Conservation (phyloP, 2,113 vertebrate species). For the Lucifuga dentata region DNA sequence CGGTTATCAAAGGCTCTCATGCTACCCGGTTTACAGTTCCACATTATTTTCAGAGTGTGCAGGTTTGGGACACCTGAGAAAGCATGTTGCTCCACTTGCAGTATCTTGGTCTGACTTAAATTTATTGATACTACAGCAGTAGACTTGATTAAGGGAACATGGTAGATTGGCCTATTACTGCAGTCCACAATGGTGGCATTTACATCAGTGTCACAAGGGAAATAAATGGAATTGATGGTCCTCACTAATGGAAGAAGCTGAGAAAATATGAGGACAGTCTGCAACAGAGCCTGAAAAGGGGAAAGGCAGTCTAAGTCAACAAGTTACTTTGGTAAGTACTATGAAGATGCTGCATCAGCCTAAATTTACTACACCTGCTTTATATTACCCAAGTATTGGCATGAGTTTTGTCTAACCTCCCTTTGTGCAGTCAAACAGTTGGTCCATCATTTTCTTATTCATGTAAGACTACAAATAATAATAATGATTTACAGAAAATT, state of each 20-base stretch:
- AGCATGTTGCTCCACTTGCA: constrained; percentile 31
- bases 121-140: constrained; percentile 64
- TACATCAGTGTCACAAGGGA: constrained; percentile 79
- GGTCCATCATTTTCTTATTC: too few species aligned
- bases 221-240: constrained; percentile 70
- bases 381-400: too few species aligned
- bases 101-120: constrained; percentile 75
- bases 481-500: neutral
- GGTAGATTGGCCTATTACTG: constrained; percentile 57
- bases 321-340: too few species aligned
- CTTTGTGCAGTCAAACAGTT: too few species aligned
- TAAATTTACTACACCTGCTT: too few species aligned
- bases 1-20: constrained; percentile 32
- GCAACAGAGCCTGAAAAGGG: constrained; percentile 65
- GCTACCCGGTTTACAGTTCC: constrained; percentile 75
- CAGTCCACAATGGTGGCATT: constrained; percentile 75
- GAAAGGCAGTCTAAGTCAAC: neutral
- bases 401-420: too few species aligned
- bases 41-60: constrained; percentile 66
- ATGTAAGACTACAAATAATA: too few species aligned
- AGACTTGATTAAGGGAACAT: constrained; percentile 72
- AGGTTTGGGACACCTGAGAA: constrained; percentile 80
- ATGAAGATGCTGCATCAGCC: too few species aligned
- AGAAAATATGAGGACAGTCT: constrained; percentile 53
- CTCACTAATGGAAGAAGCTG: constrained; percentile 56